Evolutionary conservation across 2,113 vertebrate species (phyloP).

Genomic region (Noturus placidus): DNA sequence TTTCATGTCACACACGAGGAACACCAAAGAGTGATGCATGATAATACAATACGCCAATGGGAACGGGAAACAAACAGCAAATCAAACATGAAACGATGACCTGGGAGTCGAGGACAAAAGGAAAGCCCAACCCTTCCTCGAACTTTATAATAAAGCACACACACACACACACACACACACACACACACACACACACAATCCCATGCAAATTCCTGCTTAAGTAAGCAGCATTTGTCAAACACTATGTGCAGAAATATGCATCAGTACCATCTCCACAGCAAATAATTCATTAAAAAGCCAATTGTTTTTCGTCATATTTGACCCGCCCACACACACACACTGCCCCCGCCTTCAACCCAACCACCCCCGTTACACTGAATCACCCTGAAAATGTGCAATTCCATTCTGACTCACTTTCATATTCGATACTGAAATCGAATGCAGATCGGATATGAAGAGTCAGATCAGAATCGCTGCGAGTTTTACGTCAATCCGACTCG

Average conservation of each 20-base stretch:
- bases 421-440: not conserved
- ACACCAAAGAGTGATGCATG: not conserved
- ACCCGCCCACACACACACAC: too few relatives aligned
- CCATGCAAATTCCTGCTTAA: not conserved
- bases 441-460: not conserved
- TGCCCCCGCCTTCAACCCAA: too few relatives aligned
- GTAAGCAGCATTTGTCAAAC: not conserved
- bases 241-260: not conserved
- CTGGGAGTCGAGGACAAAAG: slow-evolving; percentile 27
- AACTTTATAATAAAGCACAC: not conserved
- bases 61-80: not conserved
- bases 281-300: not conserved
- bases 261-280: not conserved
- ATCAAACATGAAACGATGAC: slow-evolving; percentile 41
- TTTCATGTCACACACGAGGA: slow-evolving; percentile 14
- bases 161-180: not conserved
- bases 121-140: slow-evolving; percentile 27
- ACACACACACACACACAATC: not conserved
- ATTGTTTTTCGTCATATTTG: not conserved
- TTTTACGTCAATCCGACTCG: not conserved
- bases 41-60: slow-evolving; percentile 14
- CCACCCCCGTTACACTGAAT: too few relatives aligned
- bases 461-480: not conserved
- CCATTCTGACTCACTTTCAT: not conserved
- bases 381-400: not conserved